Conservation (phyloP, 1,140 invertebrate species). For the Proales similis region DNA sequence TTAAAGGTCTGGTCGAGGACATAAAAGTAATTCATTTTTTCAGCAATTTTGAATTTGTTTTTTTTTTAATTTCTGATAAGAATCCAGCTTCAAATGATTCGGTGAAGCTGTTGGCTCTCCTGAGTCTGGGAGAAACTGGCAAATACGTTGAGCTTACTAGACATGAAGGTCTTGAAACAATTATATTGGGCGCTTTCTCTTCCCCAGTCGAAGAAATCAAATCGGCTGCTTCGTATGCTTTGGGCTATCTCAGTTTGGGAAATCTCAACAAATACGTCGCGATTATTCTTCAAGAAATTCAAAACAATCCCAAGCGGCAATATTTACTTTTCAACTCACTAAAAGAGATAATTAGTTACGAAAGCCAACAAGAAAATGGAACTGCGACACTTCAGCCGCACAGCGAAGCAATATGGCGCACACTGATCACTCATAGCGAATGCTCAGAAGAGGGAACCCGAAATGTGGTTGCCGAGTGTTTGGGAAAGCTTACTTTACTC, state of each 20-base stretch:
- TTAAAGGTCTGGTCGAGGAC: constrained; percentile 75
- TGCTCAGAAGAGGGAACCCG: constrained; percentile 89
- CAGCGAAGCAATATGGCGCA: constrained; percentile 42
- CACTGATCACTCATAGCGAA: constrained; percentile 82
- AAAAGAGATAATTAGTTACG: constrained; percentile 69
- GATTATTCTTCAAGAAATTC: constrained; percentile 86
- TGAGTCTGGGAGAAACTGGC: constrained; percentile 92
- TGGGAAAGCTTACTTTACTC: constrained; percentile 91
- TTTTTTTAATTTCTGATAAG: constrained; percentile 41
- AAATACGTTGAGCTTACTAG: constrained; percentile 77
- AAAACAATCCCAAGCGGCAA: constrained; percentile 82
- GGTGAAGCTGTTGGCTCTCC: constrained; percentile 74
- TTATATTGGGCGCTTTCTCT: constrained; percentile 58
- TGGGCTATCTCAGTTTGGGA: constrained; percentile 87
- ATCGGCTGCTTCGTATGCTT: constrained; percentile 87
- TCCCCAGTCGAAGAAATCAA: constrained; percentile 65
- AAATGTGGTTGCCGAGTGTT: constrained; percentile 94
- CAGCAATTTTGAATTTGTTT: not conserved
- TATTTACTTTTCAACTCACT: constrained; percentile 90
- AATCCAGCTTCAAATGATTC: constrained; percentile 62
- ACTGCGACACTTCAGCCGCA: constrained; percentile 33
- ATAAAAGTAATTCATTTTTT: constrained; percentile 57
- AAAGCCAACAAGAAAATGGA: constrained; percentile 22
- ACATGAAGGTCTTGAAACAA: constrained; percentile 56
- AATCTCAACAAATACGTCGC: constrained; percentile 87